Percentiles rank a stretch among this genome's conserved stretches.
Evolutionary conservation across 2,888 invertebrate genomes (phyloP).

Genomic region (Mesodorylaimus sp.): DNA sequence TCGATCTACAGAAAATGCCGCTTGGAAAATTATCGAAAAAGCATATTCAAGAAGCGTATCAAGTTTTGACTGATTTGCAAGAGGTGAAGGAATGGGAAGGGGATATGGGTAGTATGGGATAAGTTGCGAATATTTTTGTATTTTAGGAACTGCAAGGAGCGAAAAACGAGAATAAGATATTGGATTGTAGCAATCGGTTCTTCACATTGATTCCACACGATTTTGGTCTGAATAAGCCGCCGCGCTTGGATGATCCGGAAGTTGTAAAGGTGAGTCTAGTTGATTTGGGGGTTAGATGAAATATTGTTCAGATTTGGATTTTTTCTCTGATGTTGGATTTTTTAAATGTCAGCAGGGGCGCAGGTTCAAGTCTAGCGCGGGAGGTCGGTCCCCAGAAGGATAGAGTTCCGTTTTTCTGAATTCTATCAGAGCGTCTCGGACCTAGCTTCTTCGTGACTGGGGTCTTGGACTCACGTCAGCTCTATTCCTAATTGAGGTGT

Average conservation of each 20-base stretch:
- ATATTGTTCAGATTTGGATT: background rate
- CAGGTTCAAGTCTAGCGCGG: too few relatives aligned
- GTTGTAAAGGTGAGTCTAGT: slow-evolving; percentile 42
- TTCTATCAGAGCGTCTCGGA: too few relatives aligned
- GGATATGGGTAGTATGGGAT: background rate
- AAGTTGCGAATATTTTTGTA: slow-evolving; percentile 13
- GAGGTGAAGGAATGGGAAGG: slow-evolving; percentile 17
- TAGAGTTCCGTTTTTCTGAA: too few relatives aligned
- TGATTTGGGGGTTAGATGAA: background rate
- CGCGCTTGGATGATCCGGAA: slow-evolving; percentile 54
- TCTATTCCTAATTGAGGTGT: too few relatives aligned
- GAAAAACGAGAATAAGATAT: slow-evolving; percentile 20
- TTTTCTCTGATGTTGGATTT: too few relatives aligned
- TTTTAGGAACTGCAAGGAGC: slow-evolving; percentile 44
- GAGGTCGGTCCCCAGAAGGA: too few relatives aligned
- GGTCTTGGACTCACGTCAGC: too few relatives aligned
- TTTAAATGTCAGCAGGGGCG: too few relatives aligned
- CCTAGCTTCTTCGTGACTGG: too few relatives aligned
- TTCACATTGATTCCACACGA: slow-evolving; percentile 88
- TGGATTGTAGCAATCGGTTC: slow-evolving; percentile 77
- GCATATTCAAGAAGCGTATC: slow-evolving; percentile 68
- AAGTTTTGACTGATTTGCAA: slow-evolving; percentile 44
- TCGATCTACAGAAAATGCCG: slow-evolving; percentile 95
- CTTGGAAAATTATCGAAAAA: slow-evolving; percentile 79
- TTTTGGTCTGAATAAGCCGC: slow-evolving; percentile 65